A percentile compares a stretch with the other conserved stretches of the same genome.
These are phyloP conservation scores for Cheilosia grossa DNA, from an alignment of 2,888 invertebrate genomes.

Conservation along the genomic window DNA sequence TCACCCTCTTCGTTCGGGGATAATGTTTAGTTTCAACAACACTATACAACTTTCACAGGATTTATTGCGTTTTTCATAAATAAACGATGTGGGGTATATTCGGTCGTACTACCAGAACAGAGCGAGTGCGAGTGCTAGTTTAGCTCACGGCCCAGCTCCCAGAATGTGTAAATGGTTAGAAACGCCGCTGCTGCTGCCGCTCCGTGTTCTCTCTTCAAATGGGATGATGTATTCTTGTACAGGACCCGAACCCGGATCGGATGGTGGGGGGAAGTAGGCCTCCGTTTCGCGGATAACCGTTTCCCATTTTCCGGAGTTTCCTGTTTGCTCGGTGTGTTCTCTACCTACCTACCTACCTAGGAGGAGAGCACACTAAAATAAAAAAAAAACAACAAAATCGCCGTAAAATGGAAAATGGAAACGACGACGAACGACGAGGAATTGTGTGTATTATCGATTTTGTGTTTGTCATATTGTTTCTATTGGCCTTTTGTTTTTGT, in stretches of 20 bases:
- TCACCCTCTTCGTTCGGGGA: constrained; percentile 30
- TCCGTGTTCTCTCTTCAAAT: constrained; percentile 51
- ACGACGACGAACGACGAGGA: constrained; percentile 39
- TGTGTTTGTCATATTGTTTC: constrained; percentile 75
- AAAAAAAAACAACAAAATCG: constrained; percentile 28
- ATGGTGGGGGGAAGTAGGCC: constrained; percentile 51
- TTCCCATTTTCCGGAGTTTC: constrained; percentile 64
- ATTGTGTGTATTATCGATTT: constrained; percentile 75
- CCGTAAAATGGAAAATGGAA: constrained; percentile 64
- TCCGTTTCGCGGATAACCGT: constrained; percentile 67
- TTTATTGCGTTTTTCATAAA: constrained; percentile 72
- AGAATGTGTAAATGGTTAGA: constrained; percentile 27
- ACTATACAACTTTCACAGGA: constrained; percentile 68
- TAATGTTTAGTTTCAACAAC: constrained; percentile 61
- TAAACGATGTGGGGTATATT: constrained; percentile 48
- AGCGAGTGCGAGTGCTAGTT: not conserved
- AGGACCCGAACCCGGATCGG: constrained; percentile 18
- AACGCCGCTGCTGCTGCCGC: constrained; percentile 12
- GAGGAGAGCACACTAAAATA: not conserved
- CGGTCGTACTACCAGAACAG: not conserved
- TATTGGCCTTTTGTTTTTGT: constrained; percentile 73
- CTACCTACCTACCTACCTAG: constrained; percentile 33
- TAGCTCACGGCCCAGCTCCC: constrained; percentile 1
- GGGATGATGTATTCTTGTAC: constrained; percentile 66
- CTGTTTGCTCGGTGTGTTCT: constrained; percentile 43